Evolutionary conservation across 1,140 invertebrate species (phyloP), one percentile per base, ranked within the genome.

Genomic region (Linepithema humile): DNA sequence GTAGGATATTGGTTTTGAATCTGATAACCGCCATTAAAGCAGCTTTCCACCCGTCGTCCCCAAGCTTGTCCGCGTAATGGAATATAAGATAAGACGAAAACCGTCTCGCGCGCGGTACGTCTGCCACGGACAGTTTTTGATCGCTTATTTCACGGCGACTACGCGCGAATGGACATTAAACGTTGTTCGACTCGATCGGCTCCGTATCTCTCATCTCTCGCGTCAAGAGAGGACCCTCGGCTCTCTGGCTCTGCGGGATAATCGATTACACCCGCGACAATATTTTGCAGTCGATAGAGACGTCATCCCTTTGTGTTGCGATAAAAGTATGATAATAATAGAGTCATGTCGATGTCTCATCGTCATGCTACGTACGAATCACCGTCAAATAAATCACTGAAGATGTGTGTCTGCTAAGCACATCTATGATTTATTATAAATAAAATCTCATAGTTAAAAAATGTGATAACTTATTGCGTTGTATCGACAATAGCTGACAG

Each of bases 1-100:
- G 72, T 85, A 74, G 86, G 75, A 88, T 90, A 89, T 90, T 90
- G 87, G 84, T 89, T 90, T 88, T 90, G 75, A 80, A 90, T 88
- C 87, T 77, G 89, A 90, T 85, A 87, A 85, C 74, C 64, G 48
- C 78, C 57, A 85, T 88, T 89, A 89, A 89, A 84, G 57, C 78
- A 23, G 87, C 84, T 89, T 89, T 86, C 84, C 87, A 59, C 86
- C 72, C 50, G 69, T 85, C 86, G 86, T 85, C 67, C 59, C 65
- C 77, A 72, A 75, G 53, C 70, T 69, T 72, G 86, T 74, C 59
- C 77, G 77, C 55, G 84, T 88, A 88, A 88, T 67, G 73, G 77
- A 78, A 73, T 74, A 77, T 40, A 50, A 77, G 87, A 88, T 88
- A 89, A 88, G 75, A 73, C 65, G 65, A 70, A 88, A 88, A 88